Evolutionary conservation across 2,797 vertebrate species (phyloP), one percentile per base, ranked within the genome.

Genomic region (Saxicola maurus): DNA sequence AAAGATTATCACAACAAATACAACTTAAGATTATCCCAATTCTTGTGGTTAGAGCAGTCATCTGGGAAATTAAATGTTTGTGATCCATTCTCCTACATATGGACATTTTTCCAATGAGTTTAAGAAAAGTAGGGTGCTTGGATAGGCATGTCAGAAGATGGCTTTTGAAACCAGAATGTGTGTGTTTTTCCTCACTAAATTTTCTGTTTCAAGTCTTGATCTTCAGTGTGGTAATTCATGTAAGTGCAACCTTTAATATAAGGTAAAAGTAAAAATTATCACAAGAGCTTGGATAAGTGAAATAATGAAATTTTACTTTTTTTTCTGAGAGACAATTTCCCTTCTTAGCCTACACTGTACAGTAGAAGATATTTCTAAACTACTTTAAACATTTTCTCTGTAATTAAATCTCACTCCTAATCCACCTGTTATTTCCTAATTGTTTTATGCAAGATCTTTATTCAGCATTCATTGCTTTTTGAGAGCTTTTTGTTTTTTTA

Each of bases 371-470:
- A 13, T 52, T 84, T 71, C 17, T 55, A 46, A 90, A 77, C 0
- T 3, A 30, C 11, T 48, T 57, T 33, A 59, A 51, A 59, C 0
- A 0, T 35, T 40, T 71, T 51, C 40, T 37, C 24, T 25, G 3
- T 40, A 73, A 76, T 45, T 68, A 40, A 48, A 43, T 65, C 10
- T 88, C 15, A 21, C 4, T 42, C 24, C 10, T 40, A 18, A 56
- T 17, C 17, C 8, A 30, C 6, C 20, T 25, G 3, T 38, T 80
- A 31, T 48, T 91, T 66, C 18, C 6, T n/a, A 57, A 66, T 11
- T 55, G 3, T 81, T 78, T 62, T 18, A 49, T 6, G 2, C n/a
- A 38, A 78, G 6, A 27, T 28, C 5, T 75, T 66, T 57, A 31
- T 9, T 10, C 4, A 40, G 12, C 4, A 28, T n/a, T 49, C 7